Conservation (phyloP, 1,140 invertebrate genomes). For the Drosophila sproati region DNA sequence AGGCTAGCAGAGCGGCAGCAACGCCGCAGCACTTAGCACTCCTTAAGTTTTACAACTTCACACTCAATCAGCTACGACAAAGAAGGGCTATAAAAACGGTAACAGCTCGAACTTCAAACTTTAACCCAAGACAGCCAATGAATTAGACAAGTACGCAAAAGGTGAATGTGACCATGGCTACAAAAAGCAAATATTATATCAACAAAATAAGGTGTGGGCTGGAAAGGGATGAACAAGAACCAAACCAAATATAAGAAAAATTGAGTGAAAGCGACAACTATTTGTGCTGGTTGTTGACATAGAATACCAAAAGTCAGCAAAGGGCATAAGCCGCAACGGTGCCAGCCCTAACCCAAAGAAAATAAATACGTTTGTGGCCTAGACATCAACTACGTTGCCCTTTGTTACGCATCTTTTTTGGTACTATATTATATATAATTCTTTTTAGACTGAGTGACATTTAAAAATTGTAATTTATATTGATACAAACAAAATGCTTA, state of each 20-base stretch:
- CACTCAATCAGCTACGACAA: conserved; percentile 66
- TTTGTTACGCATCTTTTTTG: conserved; percentile 25
- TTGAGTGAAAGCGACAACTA: conserved; percentile 28
- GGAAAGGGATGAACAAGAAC: not conserved
- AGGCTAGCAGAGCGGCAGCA: conserved; percentile 1
- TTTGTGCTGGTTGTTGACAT: conserved; percentile 18
- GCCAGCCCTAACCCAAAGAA: conserved; percentile 25
- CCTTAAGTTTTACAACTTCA: conserved; percentile 83
- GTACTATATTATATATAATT: conserved; percentile 11
- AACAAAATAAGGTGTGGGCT: not conserved
- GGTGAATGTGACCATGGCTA: conserved; percentile 11
- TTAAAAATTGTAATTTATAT: not conserved
- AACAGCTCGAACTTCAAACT: conserved; percentile 66
- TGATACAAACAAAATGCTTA: not conserved
- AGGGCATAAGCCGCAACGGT: conserved; percentile 17
- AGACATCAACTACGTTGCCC: conserved; percentile 25
- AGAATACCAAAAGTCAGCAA: conserved; percentile 36
- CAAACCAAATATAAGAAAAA: conserved; percentile 2
- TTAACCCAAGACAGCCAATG: conserved; percentile 53
- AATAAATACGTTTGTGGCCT: conserved; percentile 38
- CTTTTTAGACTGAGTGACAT: not conserved
- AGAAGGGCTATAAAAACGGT: conserved; percentile 57
- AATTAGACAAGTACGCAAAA: conserved; percentile 8
- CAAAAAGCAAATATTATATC: conserved; percentile 1
- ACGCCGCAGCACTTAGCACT: conserved; percentile 71